These are phyloP conservation scores for Antigone vipio DNA, from an alignment of 2,113 vertebrate genomes.

Conservation along the genomic window DNA sequence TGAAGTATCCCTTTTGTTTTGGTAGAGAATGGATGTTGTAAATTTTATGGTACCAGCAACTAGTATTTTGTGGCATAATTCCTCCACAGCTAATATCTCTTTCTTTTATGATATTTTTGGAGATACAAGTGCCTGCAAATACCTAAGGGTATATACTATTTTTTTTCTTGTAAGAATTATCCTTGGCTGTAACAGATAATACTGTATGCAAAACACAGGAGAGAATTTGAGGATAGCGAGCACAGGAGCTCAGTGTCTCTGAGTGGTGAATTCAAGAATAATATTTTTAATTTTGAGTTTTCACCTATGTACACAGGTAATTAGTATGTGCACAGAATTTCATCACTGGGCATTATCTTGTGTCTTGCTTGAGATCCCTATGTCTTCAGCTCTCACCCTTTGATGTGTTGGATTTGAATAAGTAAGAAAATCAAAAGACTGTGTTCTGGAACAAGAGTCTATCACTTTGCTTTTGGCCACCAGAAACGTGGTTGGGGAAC, in stretches of 20 bases:
- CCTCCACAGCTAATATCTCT: background rate
- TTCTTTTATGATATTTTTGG: background rate
- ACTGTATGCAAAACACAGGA: background rate
- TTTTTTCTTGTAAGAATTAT: background rate
- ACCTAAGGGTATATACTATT: background rate
- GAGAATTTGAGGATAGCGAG: background rate
- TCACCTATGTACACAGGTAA: background rate
- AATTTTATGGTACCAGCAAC: background rate
- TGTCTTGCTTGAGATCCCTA: background rate
- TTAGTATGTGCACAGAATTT: background rate
- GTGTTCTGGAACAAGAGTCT: background rate
- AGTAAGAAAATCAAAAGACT: background rate
- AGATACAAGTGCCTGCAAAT: background rate
- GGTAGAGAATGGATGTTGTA: background rate
- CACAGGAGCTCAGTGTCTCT: background rate
- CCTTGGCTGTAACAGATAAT: background rate
- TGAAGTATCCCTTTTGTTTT: background rate
- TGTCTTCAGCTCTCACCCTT: background rate
- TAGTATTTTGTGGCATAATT: background rate
- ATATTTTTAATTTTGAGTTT: background rate
- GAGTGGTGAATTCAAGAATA: background rate
- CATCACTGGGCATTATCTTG: background rate
- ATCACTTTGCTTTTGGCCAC: background rate
- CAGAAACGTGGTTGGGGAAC: background rate
- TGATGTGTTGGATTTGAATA: background rate